Percentiles rank a stretch among this genome's conserved stretches.
phyloP scores from a whole-genome alignment of 1,140 invertebrate species.

The Tachypleus tridentatus region DNA sequence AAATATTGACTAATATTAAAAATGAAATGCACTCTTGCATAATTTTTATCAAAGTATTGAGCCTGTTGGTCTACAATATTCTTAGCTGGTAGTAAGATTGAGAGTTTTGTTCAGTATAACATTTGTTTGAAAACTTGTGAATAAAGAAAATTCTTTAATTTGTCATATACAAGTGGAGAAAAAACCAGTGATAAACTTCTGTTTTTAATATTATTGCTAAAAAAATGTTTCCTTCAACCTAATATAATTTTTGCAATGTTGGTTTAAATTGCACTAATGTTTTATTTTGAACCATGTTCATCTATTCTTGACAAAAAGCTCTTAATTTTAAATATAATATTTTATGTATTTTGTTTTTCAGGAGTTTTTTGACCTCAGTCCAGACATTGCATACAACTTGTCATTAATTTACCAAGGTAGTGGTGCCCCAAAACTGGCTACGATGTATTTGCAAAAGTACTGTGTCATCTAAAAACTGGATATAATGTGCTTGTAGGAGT shows the following conservation, averaged over 20 bases:
- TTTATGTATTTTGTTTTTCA: slow-evolving; percentile 4
- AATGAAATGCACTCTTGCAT: too few species aligned
- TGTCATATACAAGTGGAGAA: not conserved
- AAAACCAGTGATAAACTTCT: not conserved
- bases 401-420: slow-evolving; percentile 63
- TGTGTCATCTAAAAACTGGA: slow-evolving; percentile 43
- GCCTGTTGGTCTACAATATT: too few species aligned
- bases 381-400: slow-evolving; percentile 74
- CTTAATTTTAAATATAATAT: slow-evolving; percentile 3
- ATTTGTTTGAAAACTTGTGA: too few species aligned
- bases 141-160: too few species aligned
- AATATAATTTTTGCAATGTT: not conserved
- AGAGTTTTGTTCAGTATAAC: too few species aligned
- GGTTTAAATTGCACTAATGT: not conserved
- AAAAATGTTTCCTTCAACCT: not conserved
- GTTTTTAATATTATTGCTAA: not conserved
- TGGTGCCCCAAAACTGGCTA: slow-evolving; percentile 55
- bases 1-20: too few species aligned
- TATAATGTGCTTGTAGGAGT: too few species aligned
- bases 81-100: too few species aligned
- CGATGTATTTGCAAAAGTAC: slow-evolving; percentile 57
- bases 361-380: slow-evolving; percentile 51
- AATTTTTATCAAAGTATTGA: too few species aligned
- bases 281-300: not conserved
- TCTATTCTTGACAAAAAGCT: slow-evolving; percentile 4